phyloP scores from a whole-genome alignment of 2,888 invertebrate species.

The Tiliacea citrago region DNA sequence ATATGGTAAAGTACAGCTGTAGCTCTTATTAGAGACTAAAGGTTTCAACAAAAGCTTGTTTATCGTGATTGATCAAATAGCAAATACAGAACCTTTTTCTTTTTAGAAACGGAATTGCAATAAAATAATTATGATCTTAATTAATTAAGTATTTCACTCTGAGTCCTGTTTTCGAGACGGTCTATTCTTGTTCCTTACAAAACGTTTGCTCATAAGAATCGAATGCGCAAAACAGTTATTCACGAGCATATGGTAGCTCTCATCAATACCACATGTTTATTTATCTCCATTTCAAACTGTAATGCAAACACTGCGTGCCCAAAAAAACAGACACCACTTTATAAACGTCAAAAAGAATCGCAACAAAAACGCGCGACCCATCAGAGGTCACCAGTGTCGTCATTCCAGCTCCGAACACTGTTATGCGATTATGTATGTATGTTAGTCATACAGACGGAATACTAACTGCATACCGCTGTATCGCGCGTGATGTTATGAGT shows the following conservation, averaged over 20 bases:
- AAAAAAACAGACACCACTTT: conserved; percentile 45
- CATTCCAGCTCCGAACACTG: conserved; percentile 33
- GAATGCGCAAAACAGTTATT: background rate
- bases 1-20: conserved; percentile 2
- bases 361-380: conserved; percentile 46
- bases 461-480: conserved; percentile 43
- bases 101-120: background rate
- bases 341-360: conserved; percentile 36
- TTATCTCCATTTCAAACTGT: conserved; percentile 14
- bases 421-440: conserved; percentile 43
- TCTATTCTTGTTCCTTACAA: background rate
- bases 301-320: conserved; percentile 20
- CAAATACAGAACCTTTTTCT: background rate
- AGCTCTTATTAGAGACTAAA: background rate
- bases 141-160: background rate
- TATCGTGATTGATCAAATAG: background rate
- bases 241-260: background rate
- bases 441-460: conserved; percentile 56
- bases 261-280: conserved; percentile 8
- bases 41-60: background rate
- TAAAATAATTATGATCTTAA: no score
- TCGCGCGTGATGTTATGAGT: conserved; percentile 51
- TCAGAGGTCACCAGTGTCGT: conserved; percentile 52
- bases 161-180: background rate
- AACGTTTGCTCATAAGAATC: background rate